phyloP scores from a whole-genome alignment of 2,113 vertebrate genomes.

The Brachyhypopomus occidentalis region DNA sequence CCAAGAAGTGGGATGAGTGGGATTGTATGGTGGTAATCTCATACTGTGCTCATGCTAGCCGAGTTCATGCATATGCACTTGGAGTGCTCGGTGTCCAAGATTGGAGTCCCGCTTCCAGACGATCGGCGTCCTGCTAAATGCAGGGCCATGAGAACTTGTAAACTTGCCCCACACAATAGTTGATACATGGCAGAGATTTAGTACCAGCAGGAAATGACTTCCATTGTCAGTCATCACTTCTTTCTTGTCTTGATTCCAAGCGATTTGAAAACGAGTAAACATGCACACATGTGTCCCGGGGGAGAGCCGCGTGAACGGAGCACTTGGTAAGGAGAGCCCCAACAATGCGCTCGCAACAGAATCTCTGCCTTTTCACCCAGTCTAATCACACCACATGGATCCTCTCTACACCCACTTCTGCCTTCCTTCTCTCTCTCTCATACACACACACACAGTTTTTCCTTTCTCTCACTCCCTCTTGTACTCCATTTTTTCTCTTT shows the following conservation, averaged over 20 bases:
- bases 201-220: conserved; percentile 34
- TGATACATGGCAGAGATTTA: conserved; percentile 22
- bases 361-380: conserved; percentile 48
- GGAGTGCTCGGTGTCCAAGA: not conserved
- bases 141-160: conserved; percentile 23
- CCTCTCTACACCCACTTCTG: conserved; percentile 32
- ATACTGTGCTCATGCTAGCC: not conserved
- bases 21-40: not conserved
- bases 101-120: conserved; percentile 1
- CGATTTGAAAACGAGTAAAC: conserved; percentile 36
- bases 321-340: conserved; percentile 40
- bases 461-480: not conserved
- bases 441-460: not conserved
- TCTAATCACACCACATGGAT: conserved; percentile 50
- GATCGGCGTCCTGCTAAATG: conserved; percentile 28
- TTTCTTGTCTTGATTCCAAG: conserved; percentile 35
- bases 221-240: conserved; percentile 39
- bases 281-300: conserved; percentile 11
- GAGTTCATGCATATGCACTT: conserved; percentile 22
- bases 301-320: conserved; percentile 33
- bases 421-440: not conserved
- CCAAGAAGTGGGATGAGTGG: not conserved
- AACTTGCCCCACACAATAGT: conserved; percentile 17
- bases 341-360: conserved; percentile 50
- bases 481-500: conserved; percentile 22